Conservation (phyloP, 2,888 invertebrate genomes). For the Stenchaetothrips biformis region DNA sequence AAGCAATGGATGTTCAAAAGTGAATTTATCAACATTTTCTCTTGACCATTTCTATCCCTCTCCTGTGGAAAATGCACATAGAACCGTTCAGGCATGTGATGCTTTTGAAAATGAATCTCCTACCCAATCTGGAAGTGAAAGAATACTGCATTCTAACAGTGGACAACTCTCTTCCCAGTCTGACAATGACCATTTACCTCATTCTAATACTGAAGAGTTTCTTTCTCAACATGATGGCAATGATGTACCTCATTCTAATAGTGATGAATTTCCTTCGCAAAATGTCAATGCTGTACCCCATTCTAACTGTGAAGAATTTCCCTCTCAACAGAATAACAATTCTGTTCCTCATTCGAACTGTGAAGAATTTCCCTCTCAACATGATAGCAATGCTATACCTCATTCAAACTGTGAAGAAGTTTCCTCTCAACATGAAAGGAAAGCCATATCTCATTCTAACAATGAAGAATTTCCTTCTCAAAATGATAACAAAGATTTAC, state of each 20-base stretch:
- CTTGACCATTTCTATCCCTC: not conserved
- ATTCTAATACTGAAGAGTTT: not conserved
- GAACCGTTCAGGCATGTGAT: not conserved
- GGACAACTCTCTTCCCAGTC: not conserved
- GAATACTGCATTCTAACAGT: not conserved
- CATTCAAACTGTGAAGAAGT: no score
- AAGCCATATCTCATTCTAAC: no score
- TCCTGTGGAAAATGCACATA: not conserved
- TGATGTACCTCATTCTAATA: not conserved
- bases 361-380: no score
- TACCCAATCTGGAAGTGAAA: not conserved
- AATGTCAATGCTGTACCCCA: not conserved
- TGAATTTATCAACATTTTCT: not conserved
- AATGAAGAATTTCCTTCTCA: not conserved
- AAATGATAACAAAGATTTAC: not conserved
- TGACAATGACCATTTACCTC: not conserved
- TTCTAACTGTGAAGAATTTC: no score
- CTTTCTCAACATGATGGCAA: not conserved
- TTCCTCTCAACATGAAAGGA: not conserved
- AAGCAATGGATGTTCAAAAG: not conserved
- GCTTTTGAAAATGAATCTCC: not conserved
- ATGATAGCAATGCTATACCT: no score
- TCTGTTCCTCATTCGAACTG: no score
- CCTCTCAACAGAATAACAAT: no score
- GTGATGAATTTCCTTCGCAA: not conserved